Evolutionary conservation across 2,888 invertebrate genomes (phyloP).

Genomic region (Platypus cylindrus): DNA sequence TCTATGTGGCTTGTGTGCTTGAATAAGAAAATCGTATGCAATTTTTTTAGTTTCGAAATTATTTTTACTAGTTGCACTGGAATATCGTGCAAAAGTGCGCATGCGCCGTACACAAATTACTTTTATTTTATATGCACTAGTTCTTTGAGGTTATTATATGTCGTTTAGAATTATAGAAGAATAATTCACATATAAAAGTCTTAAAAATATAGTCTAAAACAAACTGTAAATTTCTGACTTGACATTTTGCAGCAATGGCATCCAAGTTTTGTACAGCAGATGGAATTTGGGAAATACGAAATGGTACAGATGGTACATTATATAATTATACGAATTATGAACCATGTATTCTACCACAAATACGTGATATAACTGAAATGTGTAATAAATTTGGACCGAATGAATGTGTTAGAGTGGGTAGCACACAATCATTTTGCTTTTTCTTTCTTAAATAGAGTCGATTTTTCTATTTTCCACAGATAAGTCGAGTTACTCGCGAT

Average conservation of each 20-base stretch:
- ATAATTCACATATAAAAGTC: no score
- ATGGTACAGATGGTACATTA: conserved; percentile 27
- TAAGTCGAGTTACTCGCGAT: conserved; percentile 56
- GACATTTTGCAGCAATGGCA: conserved; percentile 56
- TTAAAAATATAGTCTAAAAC: no score
- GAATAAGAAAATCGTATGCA: neutral
- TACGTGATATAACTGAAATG: conserved; percentile 51
- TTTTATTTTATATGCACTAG: neutral
- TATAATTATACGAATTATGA: conserved; percentile 77
- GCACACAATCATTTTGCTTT: no score
- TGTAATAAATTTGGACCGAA: conserved; percentile 28
- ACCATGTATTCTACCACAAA: conserved; percentile 61
- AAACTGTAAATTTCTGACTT: no score
- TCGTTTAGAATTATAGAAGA: no score
- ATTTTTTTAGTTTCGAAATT: no score
- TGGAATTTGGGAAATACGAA: conserved; percentile 56
- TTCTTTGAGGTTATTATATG: no score
- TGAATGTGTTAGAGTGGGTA: conserved; percentile 28
- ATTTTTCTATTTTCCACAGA: conserved; percentile 28
- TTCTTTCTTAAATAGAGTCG: no score
- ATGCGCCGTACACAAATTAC: neutral
- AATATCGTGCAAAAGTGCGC: no score
- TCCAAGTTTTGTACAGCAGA: conserved; percentile 53
- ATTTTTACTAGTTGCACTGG: no score
- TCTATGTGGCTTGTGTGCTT: no score